Percentiles rank a stretch among this genome's conserved stretches.
Conservation (phyloP, 2,113 vertebrate species). For the Plotosus lineatus region DNA sequence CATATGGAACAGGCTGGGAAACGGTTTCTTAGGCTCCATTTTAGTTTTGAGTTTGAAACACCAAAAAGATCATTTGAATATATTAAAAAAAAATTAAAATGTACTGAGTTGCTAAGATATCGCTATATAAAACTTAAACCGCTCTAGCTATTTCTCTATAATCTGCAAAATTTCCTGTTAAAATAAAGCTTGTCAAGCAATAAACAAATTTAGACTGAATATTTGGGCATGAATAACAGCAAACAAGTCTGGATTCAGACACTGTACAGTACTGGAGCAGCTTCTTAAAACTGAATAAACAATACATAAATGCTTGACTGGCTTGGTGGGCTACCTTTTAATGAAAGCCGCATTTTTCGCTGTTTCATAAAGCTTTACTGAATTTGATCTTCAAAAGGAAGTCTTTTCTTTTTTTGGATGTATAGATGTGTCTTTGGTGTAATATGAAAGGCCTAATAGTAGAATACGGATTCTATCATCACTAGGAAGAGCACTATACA, state of each 20-base stretch:
- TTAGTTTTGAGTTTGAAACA: neutral
- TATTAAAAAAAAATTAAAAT: neutral
- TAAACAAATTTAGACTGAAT: neutral
- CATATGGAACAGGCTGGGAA: constrained; percentile 10
- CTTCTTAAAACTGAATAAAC: neutral
- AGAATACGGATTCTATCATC: neutral
- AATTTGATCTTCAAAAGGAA: constrained; percentile 21
- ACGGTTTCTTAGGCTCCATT: constrained; percentile 36
- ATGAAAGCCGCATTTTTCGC: neutral
- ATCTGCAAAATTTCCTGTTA: neutral
- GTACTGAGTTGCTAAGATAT: neutral
- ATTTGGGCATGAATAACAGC: neutral
- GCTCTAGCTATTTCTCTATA: neutral
- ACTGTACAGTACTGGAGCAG: neutral
- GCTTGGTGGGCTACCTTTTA: constrained; percentile 12
- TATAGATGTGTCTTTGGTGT: constrained; percentile 16
- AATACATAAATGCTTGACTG: neutral
- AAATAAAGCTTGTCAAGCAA: neutral
- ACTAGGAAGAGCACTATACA: neutral
- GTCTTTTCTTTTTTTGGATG: neutral
- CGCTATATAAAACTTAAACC: neutral
- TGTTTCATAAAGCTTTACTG: constrained; percentile 11
- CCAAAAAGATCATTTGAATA: neutral
- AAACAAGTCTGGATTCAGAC: constrained; percentile 8
- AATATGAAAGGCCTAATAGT: constrained; percentile 19